phyloP scores from a whole-genome alignment of 1,140 invertebrate genomes.

The Bombus superbus region DNA sequence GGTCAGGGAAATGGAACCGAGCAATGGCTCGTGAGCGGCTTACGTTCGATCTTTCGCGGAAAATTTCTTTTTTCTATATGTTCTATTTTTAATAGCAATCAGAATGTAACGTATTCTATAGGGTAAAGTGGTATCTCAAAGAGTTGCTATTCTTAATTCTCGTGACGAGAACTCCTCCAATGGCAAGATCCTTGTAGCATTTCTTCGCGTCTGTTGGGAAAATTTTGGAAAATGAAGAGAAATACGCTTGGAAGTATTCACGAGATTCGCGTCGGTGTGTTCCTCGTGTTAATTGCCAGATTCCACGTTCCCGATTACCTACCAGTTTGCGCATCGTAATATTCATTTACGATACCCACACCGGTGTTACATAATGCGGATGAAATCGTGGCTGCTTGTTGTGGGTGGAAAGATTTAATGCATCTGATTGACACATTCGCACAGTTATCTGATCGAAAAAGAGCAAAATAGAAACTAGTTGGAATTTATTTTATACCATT shows the following conservation, averaged over 20 bases:
- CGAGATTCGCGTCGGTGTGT: background rate
- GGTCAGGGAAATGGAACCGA: background rate
- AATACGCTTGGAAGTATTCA: background rate
- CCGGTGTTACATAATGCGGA: background rate
- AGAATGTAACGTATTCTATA: too few species aligned
- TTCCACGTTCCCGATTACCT: conserved; percentile 13
- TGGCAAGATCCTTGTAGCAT: too few species aligned
- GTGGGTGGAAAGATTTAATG: background rate
- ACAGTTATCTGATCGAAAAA: background rate
- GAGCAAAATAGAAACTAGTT: background rate
- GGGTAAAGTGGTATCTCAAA: too few species aligned
- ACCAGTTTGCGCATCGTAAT: background rate
- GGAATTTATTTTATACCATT: too few species aligned
- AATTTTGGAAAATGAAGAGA: background rate
- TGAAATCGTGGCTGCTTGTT: background rate
- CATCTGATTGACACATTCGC: background rate
- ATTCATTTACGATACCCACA: background rate
- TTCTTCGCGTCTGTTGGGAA: too few species aligned
- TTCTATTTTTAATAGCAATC: too few species aligned
- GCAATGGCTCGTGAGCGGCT: background rate
- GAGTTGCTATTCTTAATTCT: too few species aligned
- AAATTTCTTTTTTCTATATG: background rate
- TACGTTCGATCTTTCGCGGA: background rate
- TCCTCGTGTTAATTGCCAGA: conserved; percentile 21
- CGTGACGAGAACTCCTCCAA: too few species aligned